Base-by-base conservation (phyloP, 2,113 vertebrate species). In the Peromyscus maniculatus region DNA sequence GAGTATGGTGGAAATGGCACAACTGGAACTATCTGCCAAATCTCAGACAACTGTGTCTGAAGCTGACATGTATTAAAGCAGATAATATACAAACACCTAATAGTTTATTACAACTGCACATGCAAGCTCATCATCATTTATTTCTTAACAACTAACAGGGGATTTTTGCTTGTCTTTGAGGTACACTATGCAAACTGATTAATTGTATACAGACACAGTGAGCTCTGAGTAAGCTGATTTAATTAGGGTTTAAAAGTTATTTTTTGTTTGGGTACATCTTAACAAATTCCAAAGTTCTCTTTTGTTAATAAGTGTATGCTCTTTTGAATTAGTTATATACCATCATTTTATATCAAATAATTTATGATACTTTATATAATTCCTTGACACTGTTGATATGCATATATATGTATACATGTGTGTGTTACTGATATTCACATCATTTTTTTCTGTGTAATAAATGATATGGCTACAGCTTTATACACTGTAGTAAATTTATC, bases 1-100 rank as follows among this genome's bases (percentile, higher is more conserved):
- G 91, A 87, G 86, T 89, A 57, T 83, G 75, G 15, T 96, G 57
- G 43, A 93, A 77, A 49, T 93, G 79, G 80, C 82, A 71, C 21
- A 80, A 1, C 78, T 86, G 67, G 79, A 90, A 83, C 52, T 59
- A 97, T 75, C 91, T 97, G 83, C 66, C 92, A 97, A 33, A 24
- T 93, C 36, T 90, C 87, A 97, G 88, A 96, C 83, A 97, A 94
- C 84, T 79, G 13, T 5, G 36, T 57, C 67, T 95, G 66, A 98
- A 97, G 75, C 31, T 96, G 24, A 96, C 89, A 97, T 91, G 72
- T 96, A 39, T 93, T 95, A 69, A 94, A 92, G 46, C 36, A 90
- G 92, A 91, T 77, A 96, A 90, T 52, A 91, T 52, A 95, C 77
- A 36, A 87, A 10, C 13, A 93, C 92, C 59, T 96, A 77, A 88